phyloP scores from a whole-genome alignment of 2,797 vertebrate genomes.

The Perdix hodgsoniae region DNA sequence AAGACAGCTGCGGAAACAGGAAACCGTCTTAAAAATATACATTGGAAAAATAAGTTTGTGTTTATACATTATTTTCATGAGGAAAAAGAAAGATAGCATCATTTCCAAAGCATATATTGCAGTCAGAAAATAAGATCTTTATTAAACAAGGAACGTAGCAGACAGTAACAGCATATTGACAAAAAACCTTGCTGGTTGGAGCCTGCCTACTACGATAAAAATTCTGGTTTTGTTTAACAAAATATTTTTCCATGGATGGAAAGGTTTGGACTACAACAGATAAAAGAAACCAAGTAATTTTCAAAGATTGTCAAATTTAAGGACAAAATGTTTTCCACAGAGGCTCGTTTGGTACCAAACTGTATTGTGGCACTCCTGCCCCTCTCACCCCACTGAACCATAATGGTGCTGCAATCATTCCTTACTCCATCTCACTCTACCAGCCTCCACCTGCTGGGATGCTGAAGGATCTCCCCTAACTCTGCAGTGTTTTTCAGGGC shows the following conservation, averaged over 20 bases:
- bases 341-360: background rate
- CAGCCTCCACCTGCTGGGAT: background rate
- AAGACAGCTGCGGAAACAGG: background rate
- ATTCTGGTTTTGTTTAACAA: background rate
- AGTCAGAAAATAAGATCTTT: background rate
- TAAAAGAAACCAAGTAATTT: background rate
- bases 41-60: background rate
- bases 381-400: background rate
- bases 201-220: background rate
- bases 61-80: background rate
- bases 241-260: background rate
- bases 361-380: background rate
- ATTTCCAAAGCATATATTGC: background rate
- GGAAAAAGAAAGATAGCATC: background rate
- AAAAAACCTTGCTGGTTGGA: background rate
- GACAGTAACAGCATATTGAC: background rate
- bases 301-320: background rate
- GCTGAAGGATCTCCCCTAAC: background rate
- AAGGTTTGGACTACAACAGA: background rate
- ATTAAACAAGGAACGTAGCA: background rate
- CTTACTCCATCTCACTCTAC: background rate
- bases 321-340: background rate
- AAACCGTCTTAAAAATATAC: constrained; percentile 10
- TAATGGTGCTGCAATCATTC: background rate
- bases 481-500: background rate